Conservation (phyloP, 1,140 invertebrate species). For the Neotoxoptera formosana region DNA sequence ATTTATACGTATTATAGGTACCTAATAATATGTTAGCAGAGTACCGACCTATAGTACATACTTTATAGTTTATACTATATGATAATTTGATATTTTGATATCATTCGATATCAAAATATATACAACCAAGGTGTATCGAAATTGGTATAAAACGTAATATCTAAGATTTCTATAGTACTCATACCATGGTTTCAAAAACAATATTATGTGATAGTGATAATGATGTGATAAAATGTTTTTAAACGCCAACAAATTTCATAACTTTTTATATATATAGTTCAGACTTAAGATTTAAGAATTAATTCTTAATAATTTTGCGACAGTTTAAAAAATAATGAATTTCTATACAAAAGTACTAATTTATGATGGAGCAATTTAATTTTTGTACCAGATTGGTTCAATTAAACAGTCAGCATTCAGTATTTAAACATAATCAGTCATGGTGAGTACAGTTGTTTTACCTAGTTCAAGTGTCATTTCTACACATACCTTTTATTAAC, state of each 20-base stretch:
- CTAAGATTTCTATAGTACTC: background rate
- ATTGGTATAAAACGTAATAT: background rate
- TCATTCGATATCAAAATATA: no score
- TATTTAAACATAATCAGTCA: background rate
- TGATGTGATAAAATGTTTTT: conserved; percentile 29
- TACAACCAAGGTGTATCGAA: background rate
- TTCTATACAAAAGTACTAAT: background rate
- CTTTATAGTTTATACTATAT: no score
- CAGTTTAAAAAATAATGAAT: background rate
- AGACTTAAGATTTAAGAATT: background rate
- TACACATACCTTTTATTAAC: background rate
- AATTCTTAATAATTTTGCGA: background rate
- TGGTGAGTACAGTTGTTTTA: conserved; percentile 27
- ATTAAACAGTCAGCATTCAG: background rate
- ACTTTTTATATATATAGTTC: background rate
- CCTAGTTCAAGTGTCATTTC: background rate
- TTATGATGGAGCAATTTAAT: background rate
- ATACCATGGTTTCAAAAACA: background rate
- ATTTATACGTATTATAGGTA: background rate
- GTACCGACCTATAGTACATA: no score
- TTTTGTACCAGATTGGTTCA: background rate
- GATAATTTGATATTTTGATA: background rate
- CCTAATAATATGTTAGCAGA: no score
- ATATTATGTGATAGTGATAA: conserved; percentile 8
- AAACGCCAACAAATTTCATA: conserved; percentile 20